Evolutionary conservation across 2,797 vertebrate genomes (phyloP), one percentile per base, ranked within the genome.

Genomic region (Tenualosa ilisha): DNA sequence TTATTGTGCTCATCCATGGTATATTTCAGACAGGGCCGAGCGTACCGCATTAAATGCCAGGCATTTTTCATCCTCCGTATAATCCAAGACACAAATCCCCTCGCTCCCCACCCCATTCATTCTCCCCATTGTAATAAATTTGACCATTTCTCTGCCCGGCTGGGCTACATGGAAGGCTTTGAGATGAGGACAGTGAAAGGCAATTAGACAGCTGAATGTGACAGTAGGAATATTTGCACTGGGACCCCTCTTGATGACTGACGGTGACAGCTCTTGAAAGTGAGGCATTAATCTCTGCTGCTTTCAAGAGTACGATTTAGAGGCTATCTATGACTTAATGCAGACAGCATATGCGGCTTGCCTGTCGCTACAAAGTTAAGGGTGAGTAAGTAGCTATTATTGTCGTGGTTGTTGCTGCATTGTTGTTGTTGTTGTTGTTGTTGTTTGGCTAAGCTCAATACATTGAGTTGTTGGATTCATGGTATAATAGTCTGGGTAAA

Each of bases 121-220:
- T 88, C 84, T 86, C 56, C 68, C 68, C 31, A 75, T 75, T 75
- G 68, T 85, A 85, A 86, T 88, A 82, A 85, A 86, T 87, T 81
- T 86, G 56, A 31, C 82, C 81, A 83, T 87, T 86, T 88, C 84
- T 87, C 82, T 84, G 82, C 49, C 65, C 46, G 40, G 40, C 68
- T 85, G 81, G 85, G 53, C 82, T 75, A 85, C 37, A 82, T 37
- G 46, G 51, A 81, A 24, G 43, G 85, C 68, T 83, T 75, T 83
- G 49, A 53, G 81, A 83, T 81, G n/a, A 40, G 68, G 82, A 85
- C 68, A 75, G 31, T 75, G 86, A 86, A 87, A 88, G 51, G 85
- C 83, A 88, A 88, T 88, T 88, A 88, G 85, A 85, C 86, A 81
- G 82, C 65, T 87, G 87, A 88, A 90, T 88, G 82, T 87, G 85